Conservation (phyloP, 2,888 invertebrate species). For the Drosophila melanocephala region DNA sequence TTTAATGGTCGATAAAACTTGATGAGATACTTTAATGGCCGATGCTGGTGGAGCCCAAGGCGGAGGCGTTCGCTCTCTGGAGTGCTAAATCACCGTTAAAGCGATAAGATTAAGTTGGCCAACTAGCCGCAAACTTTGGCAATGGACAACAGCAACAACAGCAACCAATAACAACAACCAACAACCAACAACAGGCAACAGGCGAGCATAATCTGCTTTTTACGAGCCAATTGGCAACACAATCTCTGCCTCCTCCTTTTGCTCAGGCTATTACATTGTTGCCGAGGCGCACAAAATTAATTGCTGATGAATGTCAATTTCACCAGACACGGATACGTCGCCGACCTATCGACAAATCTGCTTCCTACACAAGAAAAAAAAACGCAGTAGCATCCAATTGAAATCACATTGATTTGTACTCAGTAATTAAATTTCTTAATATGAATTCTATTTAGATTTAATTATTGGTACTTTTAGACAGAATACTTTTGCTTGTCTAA, state of each 20-base stretch:
- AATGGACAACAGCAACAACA: neutral
- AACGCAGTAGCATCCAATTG: neutral
- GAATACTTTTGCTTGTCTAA: neutral
- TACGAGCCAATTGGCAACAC: conserved; percentile 83
- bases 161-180: conserved; percentile 31
- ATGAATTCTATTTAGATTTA: neutral
- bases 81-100: conserved; percentile 81
- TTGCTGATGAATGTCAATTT: conserved; percentile 83
- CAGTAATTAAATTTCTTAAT: neutral
- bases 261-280: conserved; percentile 74
- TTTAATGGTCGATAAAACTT: conserved; percentile 84
- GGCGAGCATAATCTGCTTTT: conserved; percentile 64
- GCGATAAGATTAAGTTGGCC: conserved; percentile 75
- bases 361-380: neutral
- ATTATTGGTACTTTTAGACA: neutral
- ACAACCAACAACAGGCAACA: conserved; percentile 36
- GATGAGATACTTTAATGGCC: conserved; percentile 83
- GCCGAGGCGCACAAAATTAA: conserved; percentile 84
- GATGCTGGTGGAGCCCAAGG: conserved; percentile 4
- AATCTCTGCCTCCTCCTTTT: conserved; percentile 49
- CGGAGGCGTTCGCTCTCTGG: conserved; percentile 23
- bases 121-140: conserved; percentile 52
- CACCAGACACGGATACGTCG: conserved; percentile 32
- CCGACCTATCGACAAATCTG: conserved; percentile 17
- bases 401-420: neutral